A percentile compares a stretch with the other conserved stretches of the same genome.
These are phyloP conservation scores for Amphipoea lucens DNA, from an alignment of 2,888 invertebrate genomes.

Conservation along the genomic window DNA sequence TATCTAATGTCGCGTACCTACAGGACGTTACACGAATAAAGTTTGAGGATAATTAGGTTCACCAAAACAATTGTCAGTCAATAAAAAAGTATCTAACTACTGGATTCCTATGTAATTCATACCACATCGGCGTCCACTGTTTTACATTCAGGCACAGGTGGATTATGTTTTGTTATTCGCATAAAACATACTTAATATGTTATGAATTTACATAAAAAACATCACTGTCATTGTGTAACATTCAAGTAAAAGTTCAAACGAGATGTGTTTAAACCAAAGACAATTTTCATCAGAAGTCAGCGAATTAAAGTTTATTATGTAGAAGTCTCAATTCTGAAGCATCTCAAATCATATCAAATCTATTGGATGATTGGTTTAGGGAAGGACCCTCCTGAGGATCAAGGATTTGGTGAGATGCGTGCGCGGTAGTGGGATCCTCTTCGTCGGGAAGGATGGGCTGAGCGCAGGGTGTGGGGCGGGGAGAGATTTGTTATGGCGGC, in stretches of 20 bases:
- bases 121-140: slow-evolving; percentile 1
- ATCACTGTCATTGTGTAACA: slow-evolving; percentile 1
- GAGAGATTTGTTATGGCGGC: slow-evolving; percentile 88
- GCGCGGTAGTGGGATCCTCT: slow-evolving; percentile 52
- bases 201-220: slow-evolving; percentile 14
- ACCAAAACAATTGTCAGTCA: slow-evolving; percentile 3
- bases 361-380: slow-evolving; percentile 46
- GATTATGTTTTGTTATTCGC: slow-evolving; percentile 4
- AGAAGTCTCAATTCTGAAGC: slow-evolving; percentile 20
- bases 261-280: not conserved
- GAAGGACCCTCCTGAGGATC: slow-evolving; percentile 61
- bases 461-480: slow-evolving; percentile 77
- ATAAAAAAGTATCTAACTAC: not conserved
- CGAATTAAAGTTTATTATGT: slow-evolving; percentile 15
- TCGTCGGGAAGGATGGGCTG: slow-evolving; percentile 63
- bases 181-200: not conserved
- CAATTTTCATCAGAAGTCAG: slow-evolving; percentile 5
- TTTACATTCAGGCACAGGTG: slow-evolving; percentile 23
- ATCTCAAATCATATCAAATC: slow-evolving; percentile 44
- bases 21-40: slow-evolving; percentile 19
- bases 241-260: not conserved
- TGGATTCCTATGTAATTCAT: slow-evolving; percentile 7
- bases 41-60: slow-evolving; percentile 23
- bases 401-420: slow-evolving; percentile 64
- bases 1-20: slow-evolving; percentile 19